Conservation (phyloP, 2,888 invertebrate genomes). For the Nebria brevicollis region DNA sequence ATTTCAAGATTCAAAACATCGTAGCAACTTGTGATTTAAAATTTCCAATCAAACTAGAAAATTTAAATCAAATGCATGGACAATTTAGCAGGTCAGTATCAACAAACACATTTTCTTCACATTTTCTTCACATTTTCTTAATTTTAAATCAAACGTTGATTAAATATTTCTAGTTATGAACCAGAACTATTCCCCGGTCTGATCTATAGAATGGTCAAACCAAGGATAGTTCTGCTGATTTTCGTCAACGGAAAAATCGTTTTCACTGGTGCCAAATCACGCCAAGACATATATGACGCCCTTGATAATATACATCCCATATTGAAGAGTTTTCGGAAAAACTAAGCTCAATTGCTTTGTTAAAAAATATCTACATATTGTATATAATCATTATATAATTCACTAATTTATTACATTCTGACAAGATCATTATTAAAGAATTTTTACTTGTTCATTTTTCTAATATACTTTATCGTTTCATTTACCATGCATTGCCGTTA, state of each 20-base stretch:
- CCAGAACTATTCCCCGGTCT: slow-evolving; percentile 99
- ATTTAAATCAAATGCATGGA: slow-evolving; percentile 77
- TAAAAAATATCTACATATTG: too few species aligned
- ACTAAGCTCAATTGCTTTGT: slow-evolving; percentile 58
- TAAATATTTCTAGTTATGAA: slow-evolving; percentile 77
- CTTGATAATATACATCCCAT: slow-evolving; percentile 96
- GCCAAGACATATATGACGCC: slow-evolving; percentile 92
- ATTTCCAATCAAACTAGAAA: slow-evolving; percentile 79
- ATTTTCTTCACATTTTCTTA: too few species aligned
- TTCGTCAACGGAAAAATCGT: slow-evolving; percentile 99
- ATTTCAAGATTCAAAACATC: slow-evolving; percentile 83
- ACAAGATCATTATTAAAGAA: too few species aligned
- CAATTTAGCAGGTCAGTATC: slow-evolving; percentile 67
- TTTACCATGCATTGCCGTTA: too few species aligned
- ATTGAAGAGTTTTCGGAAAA: slow-evolving; percentile 91
- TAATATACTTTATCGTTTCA: too few species aligned
- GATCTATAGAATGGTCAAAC: slow-evolving; percentile 97
- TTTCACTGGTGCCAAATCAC: slow-evolving; percentile 94
- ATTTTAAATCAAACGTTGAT: slow-evolving; percentile 26
- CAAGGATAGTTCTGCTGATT: slow-evolving; percentile 93
- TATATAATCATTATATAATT: too few species aligned
- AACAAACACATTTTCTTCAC: neutral
- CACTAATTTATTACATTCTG: too few species aligned
- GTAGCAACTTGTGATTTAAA: slow-evolving; percentile 79
- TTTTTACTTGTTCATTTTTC: too few species aligned